Evolutionary conservation across 2,888 invertebrate genomes (phyloP), one percentile per base, ranked within the genome.

Genomic region (Meandrusa payeni): DNA sequence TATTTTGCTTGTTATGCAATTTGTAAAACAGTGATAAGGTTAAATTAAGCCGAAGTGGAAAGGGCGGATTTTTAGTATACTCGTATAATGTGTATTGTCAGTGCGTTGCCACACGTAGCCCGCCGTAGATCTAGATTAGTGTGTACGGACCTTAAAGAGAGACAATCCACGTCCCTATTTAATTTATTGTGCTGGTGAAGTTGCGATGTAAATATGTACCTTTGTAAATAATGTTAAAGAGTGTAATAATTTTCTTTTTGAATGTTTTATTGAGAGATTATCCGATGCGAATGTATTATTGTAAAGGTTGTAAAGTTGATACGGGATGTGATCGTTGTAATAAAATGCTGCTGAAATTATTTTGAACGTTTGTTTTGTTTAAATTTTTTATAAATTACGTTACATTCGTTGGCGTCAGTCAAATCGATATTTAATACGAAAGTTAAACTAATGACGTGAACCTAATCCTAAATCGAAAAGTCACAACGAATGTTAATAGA

Each of bases 181-280:
- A 75, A 76, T 76, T 76, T 78, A 77, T 77, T 76, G 61, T 61
- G 64, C 63, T 64, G 61, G 63, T 59, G 55, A 63, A 57, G 63
- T 63, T 57, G 57, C 51, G 48, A 49, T 80, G 80, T 82, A 82
- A 73, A 80, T 81, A 82, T 74, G 73, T 80, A 78, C 71, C 64
- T 74, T 72, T 81, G 81, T 81, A 81, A 80, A 82, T 82, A 82
- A 67, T 69, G 73, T 74, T 70, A 66, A 59, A 61, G 64, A 62
- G 67, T 65, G 66, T 72, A 61, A 51, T 37, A 47, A 48, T 48
- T 48, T 48, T 47, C n/a, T 55, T 63, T 63, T 65, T 69, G 67
- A 65, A 67, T 61, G 67, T 61, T 63, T 57, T 58, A 54, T 55
- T 60, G 61, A 56, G 55, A 62, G 63, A 58, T 64, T 55, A 59